Evolutionary conservation across 1,140 invertebrate genomes (phyloP).

Genomic region (Chionoecetes opilio): DNA sequence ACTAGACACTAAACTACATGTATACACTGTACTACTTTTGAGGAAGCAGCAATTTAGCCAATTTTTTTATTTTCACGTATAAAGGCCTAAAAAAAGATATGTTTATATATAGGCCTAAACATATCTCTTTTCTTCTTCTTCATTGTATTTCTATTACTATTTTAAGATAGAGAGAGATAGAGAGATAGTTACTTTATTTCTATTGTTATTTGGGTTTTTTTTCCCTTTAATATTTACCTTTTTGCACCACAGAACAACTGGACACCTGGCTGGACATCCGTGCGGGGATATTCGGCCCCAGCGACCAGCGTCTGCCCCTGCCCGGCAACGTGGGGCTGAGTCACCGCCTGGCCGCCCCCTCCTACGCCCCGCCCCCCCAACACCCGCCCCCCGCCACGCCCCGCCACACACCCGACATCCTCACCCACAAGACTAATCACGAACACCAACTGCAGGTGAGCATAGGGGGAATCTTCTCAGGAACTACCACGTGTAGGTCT

Average conservation of each 20-base stretch:
- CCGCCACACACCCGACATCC: constrained; percentile 42
- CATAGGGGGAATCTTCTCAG: not conserved
- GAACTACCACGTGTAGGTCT: no score
- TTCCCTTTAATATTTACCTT: not conserved
- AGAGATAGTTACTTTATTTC: no score
- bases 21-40: no score
- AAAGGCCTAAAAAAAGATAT: no score
- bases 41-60: no score
- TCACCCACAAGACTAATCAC: constrained; percentile 62
- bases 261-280: constrained; percentile 70
- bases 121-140: no score
- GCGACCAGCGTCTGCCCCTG: constrained; percentile 88
- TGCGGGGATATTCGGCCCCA: constrained; percentile 79
- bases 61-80: no score
- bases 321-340: constrained; percentile 89
- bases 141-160: no score
- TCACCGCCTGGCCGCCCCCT: constrained; percentile 71
- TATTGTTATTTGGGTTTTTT: not conserved
- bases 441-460: constrained; percentile 64
- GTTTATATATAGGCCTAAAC: no score
- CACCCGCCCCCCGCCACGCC: not conserved
- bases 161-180: no score
- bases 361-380: not conserved
- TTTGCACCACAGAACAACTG: constrained; percentile 51
- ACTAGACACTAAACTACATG: no score